Conservation (phyloP, 1,140 invertebrate species). For the Drosophila funebris region DNA sequence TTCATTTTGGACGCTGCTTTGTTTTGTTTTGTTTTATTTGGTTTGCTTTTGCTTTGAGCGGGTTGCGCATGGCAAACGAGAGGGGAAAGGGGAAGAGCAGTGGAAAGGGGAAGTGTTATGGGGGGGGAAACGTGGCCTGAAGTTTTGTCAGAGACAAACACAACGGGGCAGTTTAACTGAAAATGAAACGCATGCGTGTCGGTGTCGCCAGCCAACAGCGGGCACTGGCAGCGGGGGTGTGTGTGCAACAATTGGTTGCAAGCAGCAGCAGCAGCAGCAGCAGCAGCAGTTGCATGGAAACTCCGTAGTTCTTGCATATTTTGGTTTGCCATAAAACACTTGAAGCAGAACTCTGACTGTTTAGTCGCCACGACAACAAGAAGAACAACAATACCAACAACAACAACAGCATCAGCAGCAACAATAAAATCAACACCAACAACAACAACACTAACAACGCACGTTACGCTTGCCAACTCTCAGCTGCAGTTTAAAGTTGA, state of each 20-base stretch:
- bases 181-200: slow-evolving; percentile 71
- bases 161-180: slow-evolving; percentile 38
- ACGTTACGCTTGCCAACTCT: slow-evolving; percentile 60
- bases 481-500: slow-evolving; percentile 66
- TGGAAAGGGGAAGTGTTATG: not conserved
- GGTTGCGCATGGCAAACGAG: not conserved
- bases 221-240: slow-evolving; percentile 33
- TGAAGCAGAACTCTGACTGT: slow-evolving; percentile 67
- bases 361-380: slow-evolving; percentile 50
- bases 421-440: slow-evolving; percentile 18
- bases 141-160: slow-evolving; percentile 41
- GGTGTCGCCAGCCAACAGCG: slow-evolving; percentile 61
- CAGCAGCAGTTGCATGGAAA: slow-evolving; percentile 17
- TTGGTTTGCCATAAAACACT: slow-evolving; percentile 61
- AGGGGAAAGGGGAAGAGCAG: not conserved
- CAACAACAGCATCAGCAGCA: slow-evolving; percentile 51
- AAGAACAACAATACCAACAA: slow-evolving; percentile 43
- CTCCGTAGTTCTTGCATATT: slow-evolving; percentile 32
- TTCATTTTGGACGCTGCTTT: slow-evolving; percentile 67
- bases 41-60: slow-evolving; percentile 18
- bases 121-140: not conserved
- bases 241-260: slow-evolving; percentile 69
- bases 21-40: slow-evolving; percentile 53
- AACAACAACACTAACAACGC: slow-evolving; percentile 1
- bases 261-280: slow-evolving; percentile 22